Conservation (phyloP, 2,113 vertebrate genomes). For the Microcebus murinus region DNA sequence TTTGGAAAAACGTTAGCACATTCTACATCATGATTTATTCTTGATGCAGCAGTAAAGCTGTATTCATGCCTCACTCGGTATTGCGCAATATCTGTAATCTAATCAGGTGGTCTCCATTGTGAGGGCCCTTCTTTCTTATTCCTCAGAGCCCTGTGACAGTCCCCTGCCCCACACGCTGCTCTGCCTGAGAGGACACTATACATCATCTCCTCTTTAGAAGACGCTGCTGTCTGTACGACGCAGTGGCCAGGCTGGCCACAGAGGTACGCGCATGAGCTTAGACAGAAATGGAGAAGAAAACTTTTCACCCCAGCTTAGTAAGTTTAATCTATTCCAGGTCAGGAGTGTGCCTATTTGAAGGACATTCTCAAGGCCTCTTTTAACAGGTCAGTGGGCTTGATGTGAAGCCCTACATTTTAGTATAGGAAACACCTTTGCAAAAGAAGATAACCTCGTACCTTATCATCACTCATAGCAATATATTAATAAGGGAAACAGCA, state of each 20-base stretch:
- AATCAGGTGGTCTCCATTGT: not conserved
- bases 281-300: not conserved
- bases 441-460: not conserved
- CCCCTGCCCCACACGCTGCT: not conserved
- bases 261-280: not conserved
- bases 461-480: not conserved
- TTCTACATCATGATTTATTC: slow-evolving; percentile 12
- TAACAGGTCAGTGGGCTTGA: not conserved
- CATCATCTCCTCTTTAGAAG: not conserved
- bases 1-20: slow-evolving; percentile 11
- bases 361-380: not conserved
- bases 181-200: not conserved
- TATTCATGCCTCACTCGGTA: not conserved
- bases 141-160: not conserved
- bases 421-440: not conserved
- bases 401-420: not conserved
- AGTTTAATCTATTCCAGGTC: not conserved
- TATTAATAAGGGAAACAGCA: not conserved
- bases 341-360: not conserved
- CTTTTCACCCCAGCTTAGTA: not conserved
- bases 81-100: not conserved
- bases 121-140: not conserved
- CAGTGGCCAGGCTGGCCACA: not conserved
- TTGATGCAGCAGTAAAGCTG: not conserved
- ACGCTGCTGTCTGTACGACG: not conserved